phyloP scores from a whole-genome alignment of 1,140 invertebrate species.

The Drosophila bocqueti region DNA sequence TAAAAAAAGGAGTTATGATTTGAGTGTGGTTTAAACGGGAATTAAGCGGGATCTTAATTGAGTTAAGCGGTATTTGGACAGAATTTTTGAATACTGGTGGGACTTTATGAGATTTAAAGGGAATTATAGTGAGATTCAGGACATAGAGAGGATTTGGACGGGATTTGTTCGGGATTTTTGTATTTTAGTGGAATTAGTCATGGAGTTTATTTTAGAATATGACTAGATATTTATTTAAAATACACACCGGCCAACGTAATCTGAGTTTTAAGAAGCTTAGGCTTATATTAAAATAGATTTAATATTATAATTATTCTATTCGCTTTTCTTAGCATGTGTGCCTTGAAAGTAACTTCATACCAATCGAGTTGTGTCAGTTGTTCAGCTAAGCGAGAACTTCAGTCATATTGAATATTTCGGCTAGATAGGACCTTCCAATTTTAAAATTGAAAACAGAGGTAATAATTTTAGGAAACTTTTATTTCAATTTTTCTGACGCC shows the following conservation, averaged over 20 bases:
- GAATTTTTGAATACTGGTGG: neutral
- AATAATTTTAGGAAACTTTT: neutral
- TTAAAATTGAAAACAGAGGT: conserved; percentile 16
- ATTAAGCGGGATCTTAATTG: neutral
- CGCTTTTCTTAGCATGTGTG: neutral
- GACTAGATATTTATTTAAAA: neutral
- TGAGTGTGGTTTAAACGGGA: neutral
- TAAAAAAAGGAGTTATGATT: neutral
- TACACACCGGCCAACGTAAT: no score
- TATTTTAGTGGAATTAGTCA: neutral
- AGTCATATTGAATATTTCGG: conserved; percentile 48
- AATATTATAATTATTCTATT: neutral
- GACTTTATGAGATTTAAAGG: neutral
- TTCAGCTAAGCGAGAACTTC: neutral
- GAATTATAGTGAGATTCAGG: neutral
- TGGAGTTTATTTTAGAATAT: neutral
- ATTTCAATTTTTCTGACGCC: neutral
- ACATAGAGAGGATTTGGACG: neutral
- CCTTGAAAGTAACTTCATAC: conserved; percentile 18
- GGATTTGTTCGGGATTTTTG: neutral
- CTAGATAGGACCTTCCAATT: conserved; percentile 32
- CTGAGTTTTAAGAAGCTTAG: neutral
- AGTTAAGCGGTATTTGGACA: neutral
- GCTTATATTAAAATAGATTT: neutral
- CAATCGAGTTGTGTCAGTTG: neutral